Conservation (phyloP, 1,140 invertebrate genomes). For the Saccostrea echinata region DNA sequence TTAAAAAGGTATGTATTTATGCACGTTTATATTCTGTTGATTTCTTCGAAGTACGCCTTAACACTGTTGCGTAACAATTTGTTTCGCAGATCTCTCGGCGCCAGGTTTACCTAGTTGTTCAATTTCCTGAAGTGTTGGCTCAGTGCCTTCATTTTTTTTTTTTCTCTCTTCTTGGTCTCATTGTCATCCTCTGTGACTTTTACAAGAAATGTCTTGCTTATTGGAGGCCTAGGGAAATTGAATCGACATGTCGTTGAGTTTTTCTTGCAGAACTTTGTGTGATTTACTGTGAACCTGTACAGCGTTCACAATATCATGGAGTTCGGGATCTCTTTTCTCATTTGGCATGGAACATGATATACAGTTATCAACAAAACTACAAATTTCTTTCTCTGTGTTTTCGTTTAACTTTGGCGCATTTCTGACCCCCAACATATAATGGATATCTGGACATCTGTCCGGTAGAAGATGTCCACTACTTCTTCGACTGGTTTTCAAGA, state of each 20-base stretch:
- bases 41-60: no score
- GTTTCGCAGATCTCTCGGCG: neutral
- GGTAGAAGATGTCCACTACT: conserved; percentile 64
- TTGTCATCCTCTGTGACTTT: neutral
- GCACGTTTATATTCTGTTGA: no score
- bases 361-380: conserved; percentile 58
- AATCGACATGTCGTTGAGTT: conserved; percentile 8
- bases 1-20: no score
- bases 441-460: conserved; percentile 80
- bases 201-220: conserved; percentile 34
- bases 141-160: neutral
- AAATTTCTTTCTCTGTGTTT: conserved; percentile 41
- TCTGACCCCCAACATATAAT: conserved; percentile 78
- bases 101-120: neutral
- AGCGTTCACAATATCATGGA: conserved; percentile 36
- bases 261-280: conserved; percentile 34
- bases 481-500: conserved; percentile 52
- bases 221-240: conserved; percentile 44
- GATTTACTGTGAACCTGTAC: conserved; percentile 50
- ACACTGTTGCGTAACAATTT: no score
- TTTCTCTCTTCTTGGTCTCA: neutral
- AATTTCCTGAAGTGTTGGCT: neutral
- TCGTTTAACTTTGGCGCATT: conserved; percentile 68
- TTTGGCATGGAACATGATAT: conserved; percentile 46
- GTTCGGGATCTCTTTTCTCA: conserved; percentile 1